Percentiles rank a stretch among this genome's conserved stretches.
phyloP scores from a whole-genome alignment of 2,888 invertebrate genomes.

The Meteorus cinctellus region DNA sequence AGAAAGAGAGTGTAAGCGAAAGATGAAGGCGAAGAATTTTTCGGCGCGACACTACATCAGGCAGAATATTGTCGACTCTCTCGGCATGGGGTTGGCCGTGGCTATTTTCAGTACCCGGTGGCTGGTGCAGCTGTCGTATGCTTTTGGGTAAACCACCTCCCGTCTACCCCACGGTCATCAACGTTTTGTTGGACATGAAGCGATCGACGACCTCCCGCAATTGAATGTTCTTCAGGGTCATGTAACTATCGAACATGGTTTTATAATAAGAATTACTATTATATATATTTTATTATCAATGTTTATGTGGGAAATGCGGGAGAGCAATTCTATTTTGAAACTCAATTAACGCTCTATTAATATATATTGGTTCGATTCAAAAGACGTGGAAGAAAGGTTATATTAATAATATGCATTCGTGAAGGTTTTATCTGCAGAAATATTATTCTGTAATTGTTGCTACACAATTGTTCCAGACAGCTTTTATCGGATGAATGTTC shows the following conservation, averaged over 20 bases:
- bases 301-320: too few relatives aligned
- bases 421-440: too few relatives aligned
- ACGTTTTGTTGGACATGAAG: constrained; percentile 46
- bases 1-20: constrained; percentile 38
- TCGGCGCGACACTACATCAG: constrained; percentile 41
- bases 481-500: too few relatives aligned
- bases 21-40: constrained; percentile 48
- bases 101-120: constrained; percentile 53
- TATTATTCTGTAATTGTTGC: too few relatives aligned
- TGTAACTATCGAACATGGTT: neutral
- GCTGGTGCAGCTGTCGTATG: constrained; percentile 67
- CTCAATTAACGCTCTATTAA: too few relatives aligned
- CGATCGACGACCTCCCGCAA: constrained; percentile 56
- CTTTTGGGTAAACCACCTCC: constrained; percentile 67
- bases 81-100: constrained; percentile 67
- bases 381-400: too few relatives aligned
- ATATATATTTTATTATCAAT: neutral
- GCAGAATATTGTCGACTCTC: constrained; percentile 48
- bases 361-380: too few relatives aligned
- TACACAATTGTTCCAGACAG: too few relatives aligned
- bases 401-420: too few relatives aligned
- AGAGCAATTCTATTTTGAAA: too few relatives aligned
- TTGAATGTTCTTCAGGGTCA: constrained; percentile 28
- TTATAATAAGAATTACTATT: neutral
- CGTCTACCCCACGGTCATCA: constrained; percentile 66